Evolutionary conservation across 2,888 invertebrate species (phyloP), one percentile per base, ranked within the genome.

Genomic region (Drosophila planitibia): DNA sequence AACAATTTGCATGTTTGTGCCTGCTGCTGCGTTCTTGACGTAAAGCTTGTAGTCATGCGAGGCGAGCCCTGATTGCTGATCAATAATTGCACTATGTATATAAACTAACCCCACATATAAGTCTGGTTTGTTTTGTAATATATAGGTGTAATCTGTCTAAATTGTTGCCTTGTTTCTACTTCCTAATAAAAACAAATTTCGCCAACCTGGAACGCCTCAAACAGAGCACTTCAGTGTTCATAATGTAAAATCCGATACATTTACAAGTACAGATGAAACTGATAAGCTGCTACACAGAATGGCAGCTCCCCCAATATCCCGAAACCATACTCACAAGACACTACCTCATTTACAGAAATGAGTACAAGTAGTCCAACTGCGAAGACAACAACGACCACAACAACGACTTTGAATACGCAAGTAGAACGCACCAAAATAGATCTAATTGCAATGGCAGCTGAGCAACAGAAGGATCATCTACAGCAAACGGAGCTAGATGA

Each of bases 261-360:
- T 91, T 91, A 85, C 85, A 81, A 90, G 76, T 79, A 81, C 82
- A 74, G 85, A 85, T 91, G 92, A 92, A 92, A 82, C 91, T 86
- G 91, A 87, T 74, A 91, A 90, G 92, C 91, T 89, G 92, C 92
- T 91, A 81, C 71, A 77, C 76, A 82, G 77, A 85, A 82, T 83
- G 80, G 80, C 79, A 89, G 90, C 83, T 74, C 53, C 70, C 75
- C 69, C 61, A 72, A 77, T 71, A 68, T 74, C 22, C 80, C 63
- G 58, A 87, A 55, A 67, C 60, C 53, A 65, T 74, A 81, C 76
- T 84, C 85, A 91, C 89, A 76, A 80, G 92, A 92, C 92, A 92
- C 92, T 92, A 87, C 91, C 92, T 92, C 92, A 92, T 92, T 92
- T 92, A 82, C 88, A 89, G 92, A 92, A 92, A 92, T 92, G 92